Evolutionary conservation across 2,888 invertebrate species (phyloP), one percentile per base, ranked within the genome.

Genomic region (Homarus gammarus): DNA sequence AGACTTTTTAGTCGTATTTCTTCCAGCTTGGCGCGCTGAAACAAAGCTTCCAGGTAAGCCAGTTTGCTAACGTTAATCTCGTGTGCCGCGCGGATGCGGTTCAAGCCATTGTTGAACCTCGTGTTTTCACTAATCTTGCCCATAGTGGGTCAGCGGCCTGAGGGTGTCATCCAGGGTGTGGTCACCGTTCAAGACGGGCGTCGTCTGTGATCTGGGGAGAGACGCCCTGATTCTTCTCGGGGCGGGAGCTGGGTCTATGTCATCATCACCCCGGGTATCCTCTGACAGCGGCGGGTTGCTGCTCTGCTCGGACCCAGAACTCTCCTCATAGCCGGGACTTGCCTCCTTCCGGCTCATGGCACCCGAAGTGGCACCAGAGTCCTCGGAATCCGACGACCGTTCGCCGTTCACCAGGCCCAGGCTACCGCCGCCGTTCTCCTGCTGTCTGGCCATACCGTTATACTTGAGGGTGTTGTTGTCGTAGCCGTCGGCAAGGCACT

Each of bases 361-460:
- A 2, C 89, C 91, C 51, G 87, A 87, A 12, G 89, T 89, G 51
- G 91, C 90, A 18, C 84, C 75, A 6, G 91, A 91, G 83, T 91
- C 91, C 49, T 91, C 91, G 22, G 91, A 91, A 64, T 91, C 91
- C 22, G 91, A 91, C 18, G 91, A 91, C 31, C 91, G 91, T n/a
- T n/a, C n/a, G n/a, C n/a, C n/a, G n/a, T 86, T 86, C 49, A 86
- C 85, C 27, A 90, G 68, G 31, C 78, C 77, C 31, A 49, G 40
- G 10, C 78, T 64, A 3, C 70, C 72, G 18, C 79, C 87, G 56
- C 51, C 70, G 40, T 61, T 56, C 51, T 56, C 51, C 27, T 70
- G 68, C 22, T 70, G 73, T 49, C 82, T 75, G 31, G 64, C 40
- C 22, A 73, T 44, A n/a, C 83, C 75, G 56, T 79, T 79, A n/a